Evolutionary conservation across 2,113 vertebrate genomes (phyloP), one percentile per base, ranked within the genome.

Genomic region (Campylomormyrus numenius): DNA sequence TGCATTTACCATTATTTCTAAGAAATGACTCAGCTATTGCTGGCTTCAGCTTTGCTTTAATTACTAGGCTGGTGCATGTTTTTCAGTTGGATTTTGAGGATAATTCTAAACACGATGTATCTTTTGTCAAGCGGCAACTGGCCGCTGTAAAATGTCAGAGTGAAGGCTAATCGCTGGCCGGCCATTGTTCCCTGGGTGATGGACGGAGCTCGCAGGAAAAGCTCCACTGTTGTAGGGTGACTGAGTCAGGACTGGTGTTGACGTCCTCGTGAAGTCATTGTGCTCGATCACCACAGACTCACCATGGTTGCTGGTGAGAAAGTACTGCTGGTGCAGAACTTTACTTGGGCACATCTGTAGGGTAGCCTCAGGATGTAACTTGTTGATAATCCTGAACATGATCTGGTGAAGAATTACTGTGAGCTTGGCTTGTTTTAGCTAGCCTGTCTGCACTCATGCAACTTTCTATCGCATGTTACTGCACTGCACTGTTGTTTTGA

Each of bases 141-240:
- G 62, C 19, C 31, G 21, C 35, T 45, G 74, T 56, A 45, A 11
- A 42, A 58, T 3, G 35, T 13, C 31, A 0, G 39, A 89, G 90
- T 53, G 85, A 91, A 89, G 77, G 0, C 13, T 1, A 58, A 45
- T 89, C 89, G 88, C 58, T 9, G 83, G 90, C 46, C 77, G 13
- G 27, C 85, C 88, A 89, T 91, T 91, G 88, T 92, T 91, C 89
- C 53, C 39, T 74, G 83, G 86, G 62, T 89, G 91, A 91, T 39
- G 56, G 87, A 39, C 24, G 42, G 66, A 85, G n/a, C 45, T n/a
- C 0, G 24, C 52, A 58, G 83, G 86, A 84, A 87, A 89, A n/a
- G 58, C 50, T 21, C 10, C 48, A 8, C 58, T 84, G 86, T 49
- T 89, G 8, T 80, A 49, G 90, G 91, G 24, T 85, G 45, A 35